Evolutionary conservation across 1,140 invertebrate genomes (phyloP).

Genomic region (Apocrypta bakeri): DNA sequence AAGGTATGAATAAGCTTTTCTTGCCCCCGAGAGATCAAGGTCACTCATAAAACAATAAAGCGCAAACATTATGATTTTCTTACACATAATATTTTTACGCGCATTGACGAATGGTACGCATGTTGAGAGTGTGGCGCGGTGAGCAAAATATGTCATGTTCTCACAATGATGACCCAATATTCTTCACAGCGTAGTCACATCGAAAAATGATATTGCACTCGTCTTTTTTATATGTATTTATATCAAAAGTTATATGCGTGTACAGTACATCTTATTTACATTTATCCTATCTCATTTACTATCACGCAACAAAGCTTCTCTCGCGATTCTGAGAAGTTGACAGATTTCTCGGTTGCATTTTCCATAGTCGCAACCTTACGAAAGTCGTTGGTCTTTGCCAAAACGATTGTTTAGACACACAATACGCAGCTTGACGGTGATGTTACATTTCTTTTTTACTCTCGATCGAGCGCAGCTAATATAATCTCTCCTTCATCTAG

Average conservation of each 20-base stretch:
- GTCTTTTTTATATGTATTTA: no score
- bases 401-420: not conserved
- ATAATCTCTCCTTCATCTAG: not conserved
- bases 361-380: not conserved
- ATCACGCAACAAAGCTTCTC: not conserved
- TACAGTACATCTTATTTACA: no score
- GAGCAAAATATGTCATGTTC: no score
- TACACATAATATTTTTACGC: no score
- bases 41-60: not conserved
- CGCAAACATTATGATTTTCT: not conserved
- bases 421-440: no score
- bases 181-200: no score
- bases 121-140: no score
- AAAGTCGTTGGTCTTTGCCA: not conserved
- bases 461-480: not conserved
- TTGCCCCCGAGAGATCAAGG: not conserved
- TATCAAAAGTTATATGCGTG: no score
- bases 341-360: not conserved
- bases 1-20: not conserved
- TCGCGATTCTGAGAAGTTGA: not conserved
- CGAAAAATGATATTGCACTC: no score
- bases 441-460: not conserved
- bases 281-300: not conserved
- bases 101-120: no score
- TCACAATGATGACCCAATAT: no score